phyloP scores from a whole-genome alignment of 1,140 invertebrate genomes.

The Polypedilum vanderplanki region DNA sequence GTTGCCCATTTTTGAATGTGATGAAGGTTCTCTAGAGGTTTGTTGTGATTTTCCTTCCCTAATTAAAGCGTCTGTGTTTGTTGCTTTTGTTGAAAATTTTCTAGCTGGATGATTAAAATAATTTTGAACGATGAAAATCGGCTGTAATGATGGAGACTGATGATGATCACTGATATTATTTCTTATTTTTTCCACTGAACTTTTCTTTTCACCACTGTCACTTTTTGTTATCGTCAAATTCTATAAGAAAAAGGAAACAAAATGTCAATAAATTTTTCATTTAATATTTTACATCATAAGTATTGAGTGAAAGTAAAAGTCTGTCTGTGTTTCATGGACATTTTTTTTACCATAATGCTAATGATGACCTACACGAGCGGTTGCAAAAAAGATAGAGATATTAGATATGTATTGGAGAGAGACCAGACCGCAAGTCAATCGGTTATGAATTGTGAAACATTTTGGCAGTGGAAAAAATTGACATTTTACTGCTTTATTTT shows the following conservation, averaged over 20 bases:
- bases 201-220: neutral
- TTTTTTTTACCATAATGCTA: neutral
- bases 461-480: neutral
- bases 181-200: neutral
- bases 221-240: neutral
- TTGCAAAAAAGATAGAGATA: neutral
- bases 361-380: neutral
- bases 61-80: neutral
- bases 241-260: neutral
- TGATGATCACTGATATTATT: neutral
- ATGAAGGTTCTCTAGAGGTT: too few species aligned
- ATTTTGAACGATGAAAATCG: neutral
- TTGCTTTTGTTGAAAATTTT: neutral
- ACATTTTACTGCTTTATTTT: neutral
- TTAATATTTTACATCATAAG: neutral
- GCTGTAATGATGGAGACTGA: neutral
- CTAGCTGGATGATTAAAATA: neutral
- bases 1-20: conserved; percentile 43
- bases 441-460: neutral
- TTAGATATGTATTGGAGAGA: neutral
- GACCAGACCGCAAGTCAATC: neutral
- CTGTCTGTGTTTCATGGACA: neutral
- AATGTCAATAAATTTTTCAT: neutral
- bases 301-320: neutral
- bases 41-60: too few species aligned